Evolutionary conservation across 1,140 invertebrate species (phyloP).

Genomic region (Tetragnatha versicolor): DNA sequence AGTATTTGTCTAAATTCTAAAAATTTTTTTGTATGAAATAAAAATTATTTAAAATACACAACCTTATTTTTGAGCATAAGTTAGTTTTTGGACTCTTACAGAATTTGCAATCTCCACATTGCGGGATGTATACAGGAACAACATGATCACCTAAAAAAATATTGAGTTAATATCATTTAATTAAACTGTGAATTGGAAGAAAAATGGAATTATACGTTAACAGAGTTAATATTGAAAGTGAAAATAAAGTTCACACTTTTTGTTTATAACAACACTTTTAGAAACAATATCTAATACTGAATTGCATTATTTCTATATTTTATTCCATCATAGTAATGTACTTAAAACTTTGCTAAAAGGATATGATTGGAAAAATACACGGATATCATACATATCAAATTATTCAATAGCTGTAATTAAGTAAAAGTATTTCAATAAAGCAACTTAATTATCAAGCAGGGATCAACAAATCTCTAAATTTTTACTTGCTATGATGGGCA

Average conservation of each 20-base stretch:
- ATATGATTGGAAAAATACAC: no score
- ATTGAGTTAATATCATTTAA: not conserved
- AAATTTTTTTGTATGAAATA: not conserved
- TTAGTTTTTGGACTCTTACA: slow-evolving; percentile 96
- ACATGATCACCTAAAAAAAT: slow-evolving; percentile 86
- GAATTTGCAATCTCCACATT: slow-evolving; percentile 96
- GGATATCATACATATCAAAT: not conserved
- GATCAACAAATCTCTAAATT: no score
- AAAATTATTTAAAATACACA: not conserved
- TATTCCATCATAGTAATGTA: not conserved
- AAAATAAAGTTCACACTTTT: not conserved
- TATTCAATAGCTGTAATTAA: slow-evolving; percentile 17
- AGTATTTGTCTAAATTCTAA: not conserved
- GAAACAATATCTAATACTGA: not conserved
- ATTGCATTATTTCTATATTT: not conserved
- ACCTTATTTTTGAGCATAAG: slow-evolving; percentile 91
- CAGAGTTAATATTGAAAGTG: not conserved
- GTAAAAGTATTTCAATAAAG: no score
- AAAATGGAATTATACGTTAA: not conserved
- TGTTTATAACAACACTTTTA: no score
- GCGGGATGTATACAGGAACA: slow-evolving; percentile 93
- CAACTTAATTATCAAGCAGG: no score
- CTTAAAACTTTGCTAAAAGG: not conserved
- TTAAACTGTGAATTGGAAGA: not conserved
- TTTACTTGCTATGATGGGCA: no score